Percentiles rank a stretch among this genome's conserved stretches.
These are phyloP conservation scores for Corythoichthys intestinalis DNA, from an alignment of 2,113 vertebrate genomes.

Conservation along the genomic window DNA sequence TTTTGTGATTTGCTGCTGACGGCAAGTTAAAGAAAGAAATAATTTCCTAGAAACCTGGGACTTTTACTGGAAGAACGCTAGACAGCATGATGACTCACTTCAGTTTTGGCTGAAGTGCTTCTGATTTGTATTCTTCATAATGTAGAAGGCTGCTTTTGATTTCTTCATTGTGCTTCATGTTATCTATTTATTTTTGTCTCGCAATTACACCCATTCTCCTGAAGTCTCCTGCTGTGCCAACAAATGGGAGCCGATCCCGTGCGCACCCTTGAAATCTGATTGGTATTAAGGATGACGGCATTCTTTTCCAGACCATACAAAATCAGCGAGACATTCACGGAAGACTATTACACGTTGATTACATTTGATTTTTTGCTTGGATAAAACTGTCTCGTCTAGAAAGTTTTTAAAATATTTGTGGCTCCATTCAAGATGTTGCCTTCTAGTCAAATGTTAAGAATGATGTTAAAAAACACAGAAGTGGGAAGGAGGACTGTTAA, in stretches of 20 bases:
- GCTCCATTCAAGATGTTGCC: not conserved
- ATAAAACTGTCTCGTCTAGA: not conserved
- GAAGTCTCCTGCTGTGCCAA: not conserved
- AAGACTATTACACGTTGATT: not conserved
- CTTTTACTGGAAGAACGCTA: slow-evolving; percentile 5
- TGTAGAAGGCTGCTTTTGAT: not conserved
- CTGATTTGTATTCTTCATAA: not conserved
- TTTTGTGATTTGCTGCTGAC: not conserved
- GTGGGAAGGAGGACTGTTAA: not conserved
- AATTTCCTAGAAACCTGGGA: not conserved
- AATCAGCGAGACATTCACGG: not conserved
- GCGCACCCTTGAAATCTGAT: not conserved
- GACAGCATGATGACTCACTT: slow-evolving; percentile 3
- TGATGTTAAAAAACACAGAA: not conserved
- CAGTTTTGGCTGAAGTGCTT: not conserved
- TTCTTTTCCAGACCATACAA: not conserved
- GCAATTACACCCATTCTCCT: not conserved
- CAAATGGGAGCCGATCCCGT: not conserved
- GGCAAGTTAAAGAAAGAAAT: not conserved
- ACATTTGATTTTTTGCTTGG: not conserved
- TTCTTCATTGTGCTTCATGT: not conserved
- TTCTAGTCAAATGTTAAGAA: not conserved
- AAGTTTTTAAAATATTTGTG: not conserved
- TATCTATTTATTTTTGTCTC: not conserved
- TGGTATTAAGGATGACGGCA: not conserved